These are phyloP conservation scores for Lethenteron camtschaticum DNA, from an alignment of 2,113 vertebrate species.

Conservation along the genomic window DNA sequence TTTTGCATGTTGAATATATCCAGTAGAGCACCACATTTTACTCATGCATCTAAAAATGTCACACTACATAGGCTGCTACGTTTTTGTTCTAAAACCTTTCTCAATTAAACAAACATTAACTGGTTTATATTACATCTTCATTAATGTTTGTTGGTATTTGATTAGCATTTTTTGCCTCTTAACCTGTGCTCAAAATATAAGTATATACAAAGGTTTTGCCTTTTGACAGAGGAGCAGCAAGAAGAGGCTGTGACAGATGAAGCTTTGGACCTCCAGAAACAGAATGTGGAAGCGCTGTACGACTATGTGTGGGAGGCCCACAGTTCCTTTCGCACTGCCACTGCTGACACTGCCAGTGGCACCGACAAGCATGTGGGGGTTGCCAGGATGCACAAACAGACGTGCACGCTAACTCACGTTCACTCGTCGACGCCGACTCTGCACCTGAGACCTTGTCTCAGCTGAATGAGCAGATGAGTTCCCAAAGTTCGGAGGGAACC, in stretches of 20 bases:
- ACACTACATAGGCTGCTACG: conserved; percentile 14
- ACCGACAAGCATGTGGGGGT: too few relatives aligned
- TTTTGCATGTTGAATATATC: background rate
- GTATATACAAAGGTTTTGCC: conserved; percentile 9
- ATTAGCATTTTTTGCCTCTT: too few relatives aligned
- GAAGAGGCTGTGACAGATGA: conserved; percentile 47
- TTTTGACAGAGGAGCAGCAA: conserved; percentile 26
- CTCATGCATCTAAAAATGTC: background rate
- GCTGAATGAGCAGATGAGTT: too few relatives aligned
- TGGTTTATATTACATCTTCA: conserved; percentile 9
- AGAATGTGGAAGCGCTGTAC: conserved; percentile 90
- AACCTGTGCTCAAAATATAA: conserved; percentile 3
- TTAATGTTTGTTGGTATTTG: too few relatives aligned
- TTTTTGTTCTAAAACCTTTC: too few relatives aligned
- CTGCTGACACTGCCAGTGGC: too few relatives aligned
- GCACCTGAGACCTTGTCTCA: too few relatives aligned
- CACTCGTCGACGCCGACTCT: too few relatives aligned
- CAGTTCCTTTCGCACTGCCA: background rate
- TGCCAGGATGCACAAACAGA: too few relatives aligned
- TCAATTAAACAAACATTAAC: conserved; percentile 8
- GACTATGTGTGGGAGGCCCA: conserved; percentile 52
- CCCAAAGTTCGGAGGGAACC: too few relatives aligned
- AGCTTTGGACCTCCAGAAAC: conserved; percentile 62
- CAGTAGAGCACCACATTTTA: background rate
- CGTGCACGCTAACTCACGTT: too few relatives aligned